phyloP scores from a whole-genome alignment of 2,797 vertebrate genomes.

The Eurystomus glaucurus region DNA sequence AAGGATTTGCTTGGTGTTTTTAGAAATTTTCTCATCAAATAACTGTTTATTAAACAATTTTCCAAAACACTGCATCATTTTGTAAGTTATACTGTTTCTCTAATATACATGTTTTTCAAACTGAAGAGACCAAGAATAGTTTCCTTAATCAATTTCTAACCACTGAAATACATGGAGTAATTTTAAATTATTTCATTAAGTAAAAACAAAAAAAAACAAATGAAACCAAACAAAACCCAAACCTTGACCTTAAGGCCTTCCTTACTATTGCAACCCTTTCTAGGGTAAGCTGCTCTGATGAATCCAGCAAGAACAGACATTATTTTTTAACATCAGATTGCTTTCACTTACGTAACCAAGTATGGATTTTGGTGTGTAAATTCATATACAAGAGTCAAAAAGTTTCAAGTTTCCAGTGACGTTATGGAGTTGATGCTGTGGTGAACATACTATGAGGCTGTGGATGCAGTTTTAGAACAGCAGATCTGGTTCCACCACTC shows the following conservation, averaged over 20 bases:
- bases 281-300: neutral
- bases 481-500: neutral
- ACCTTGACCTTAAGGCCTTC: neutral
- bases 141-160: neutral
- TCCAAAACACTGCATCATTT: neutral
- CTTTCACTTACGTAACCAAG: neutral
- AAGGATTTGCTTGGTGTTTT: neutral
- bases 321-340: neutral
- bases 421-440: neutral
- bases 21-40: neutral
- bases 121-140: neutral
- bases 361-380: neutral
- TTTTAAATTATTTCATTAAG: neutral
- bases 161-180: neutral
- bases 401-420: neutral
- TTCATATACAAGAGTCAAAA: neutral
- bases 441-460: neutral
- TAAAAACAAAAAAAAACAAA: neutral
- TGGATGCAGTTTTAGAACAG: neutral
- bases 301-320: neutral
- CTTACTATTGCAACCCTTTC: neutral
- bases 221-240: neutral
- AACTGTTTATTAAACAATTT: neutral
- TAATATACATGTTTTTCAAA: neutral
- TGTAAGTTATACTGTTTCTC: neutral